Base-by-base conservation (phyloP, 2,888 invertebrate genomes). In the Sceliomorpha sp. region DNA sequence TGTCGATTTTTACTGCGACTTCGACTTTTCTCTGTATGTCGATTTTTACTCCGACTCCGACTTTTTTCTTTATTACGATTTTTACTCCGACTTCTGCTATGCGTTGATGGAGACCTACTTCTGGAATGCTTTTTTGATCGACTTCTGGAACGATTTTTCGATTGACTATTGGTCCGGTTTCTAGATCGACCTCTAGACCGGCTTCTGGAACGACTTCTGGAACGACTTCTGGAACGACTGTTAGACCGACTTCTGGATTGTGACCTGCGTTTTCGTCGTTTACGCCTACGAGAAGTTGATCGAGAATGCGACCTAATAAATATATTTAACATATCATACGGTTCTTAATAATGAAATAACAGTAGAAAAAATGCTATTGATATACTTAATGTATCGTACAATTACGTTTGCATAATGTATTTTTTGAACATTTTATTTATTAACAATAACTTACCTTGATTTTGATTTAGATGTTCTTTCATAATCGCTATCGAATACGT, bases 401-500 rank as follows among this genome's bases (percentile, higher is more conserved):
- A n/a, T n/a, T n/a, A n/a, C n/a, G n/a, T n/a, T n/a, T n/a, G n/a
- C n/a, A n/a, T n/a, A n/a, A n/a, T n/a, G n/a, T n/a, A n/a, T n/a
- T n/a, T n/a, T n/a, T n/a, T n/a, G n/a, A n/a, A n/a, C n/a, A n/a
- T n/a, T n/a, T n/a, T n/a, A n/a, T n/a, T n/a, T n/a, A n/a, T n/a
- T 29, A 47, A 20, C 20, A 17, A 8, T n/a, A 37, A 5, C 10
- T 13, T 50, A 68, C 68, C 62, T 68, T 0, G 68, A 62, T 8
- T 0, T 13, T 24, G 67, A 60, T 15, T 82, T 78, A 0, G 89
- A 88, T 51, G 73, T 82, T 39, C 82, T 74, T 1, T 79, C 80
- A 34, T 79, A 81, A 48, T 80, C 88, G 75, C 72, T 88, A 44
- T 90, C 90, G 73, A 90, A 90, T 70, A 89, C 89, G 55, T 90